Evolutionary conservation across 2,113 vertebrate species (phyloP).

Genomic region (Grus americana): DNA sequence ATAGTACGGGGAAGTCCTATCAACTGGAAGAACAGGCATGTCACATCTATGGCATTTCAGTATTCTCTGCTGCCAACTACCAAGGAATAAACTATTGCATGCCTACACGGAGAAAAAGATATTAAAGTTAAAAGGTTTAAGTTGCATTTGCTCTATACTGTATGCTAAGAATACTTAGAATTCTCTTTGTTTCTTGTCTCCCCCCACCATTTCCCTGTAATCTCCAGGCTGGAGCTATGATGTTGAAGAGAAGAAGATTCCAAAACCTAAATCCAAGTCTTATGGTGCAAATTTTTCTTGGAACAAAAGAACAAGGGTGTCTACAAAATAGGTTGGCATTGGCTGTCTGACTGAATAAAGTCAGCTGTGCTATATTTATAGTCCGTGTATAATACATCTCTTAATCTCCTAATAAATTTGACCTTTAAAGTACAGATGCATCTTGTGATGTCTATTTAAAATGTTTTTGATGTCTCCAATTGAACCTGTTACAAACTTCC

Average conservation of each 20-base stretch:
- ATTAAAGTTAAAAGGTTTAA: conserved; percentile 15
- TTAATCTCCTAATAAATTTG: conserved; percentile 84
- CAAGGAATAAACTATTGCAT: conserved; percentile 12
- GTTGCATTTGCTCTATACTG: not conserved
- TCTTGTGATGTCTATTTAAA: conserved; percentile 78
- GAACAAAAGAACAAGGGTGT: conserved; percentile 95
- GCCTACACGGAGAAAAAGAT: not conserved
- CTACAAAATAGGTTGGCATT: conserved; percentile 88
- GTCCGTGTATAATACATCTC: conserved; percentile 72
- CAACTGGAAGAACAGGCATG: not conserved
- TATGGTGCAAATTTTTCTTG: conserved; percentile 98
- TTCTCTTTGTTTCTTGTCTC: conserved; percentile 44
- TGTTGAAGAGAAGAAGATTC: conserved; percentile 85
- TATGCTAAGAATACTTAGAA: conserved; percentile 46
- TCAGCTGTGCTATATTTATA: conserved; percentile 85
- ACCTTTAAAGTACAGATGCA: conserved; percentile 76
- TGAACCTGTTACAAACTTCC: conserved; percentile 73
- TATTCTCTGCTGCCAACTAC: not conserved
- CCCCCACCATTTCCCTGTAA: not conserved
- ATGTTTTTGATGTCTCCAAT: conserved; percentile 76
- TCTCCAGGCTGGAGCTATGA: conserved; percentile 94
- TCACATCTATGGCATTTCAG: not conserved
- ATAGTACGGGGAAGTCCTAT: not conserved
- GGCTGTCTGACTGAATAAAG: conserved; percentile 75
- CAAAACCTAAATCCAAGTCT: conserved; percentile 94